These are phyloP conservation scores for Silurus glanis DNA, from an alignment of 2,113 vertebrate species.

Conservation along the genomic window DNA sequence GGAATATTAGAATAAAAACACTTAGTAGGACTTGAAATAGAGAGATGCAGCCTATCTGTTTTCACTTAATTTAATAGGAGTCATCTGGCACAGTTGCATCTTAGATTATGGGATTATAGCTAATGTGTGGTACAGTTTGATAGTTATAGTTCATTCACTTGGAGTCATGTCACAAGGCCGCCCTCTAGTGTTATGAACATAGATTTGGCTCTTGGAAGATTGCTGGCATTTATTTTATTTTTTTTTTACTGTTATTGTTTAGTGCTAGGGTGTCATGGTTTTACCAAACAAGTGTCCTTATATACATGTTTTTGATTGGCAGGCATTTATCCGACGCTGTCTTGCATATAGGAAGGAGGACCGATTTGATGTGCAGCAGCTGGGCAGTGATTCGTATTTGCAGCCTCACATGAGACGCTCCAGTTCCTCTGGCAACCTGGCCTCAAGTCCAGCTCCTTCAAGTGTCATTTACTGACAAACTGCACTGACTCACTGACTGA, in stretches of 20 bases:
- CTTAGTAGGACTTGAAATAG: neutral
- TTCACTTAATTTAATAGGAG: neutral
- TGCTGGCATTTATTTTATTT: neutral
- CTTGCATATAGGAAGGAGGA: slow-evolving; percentile 98
- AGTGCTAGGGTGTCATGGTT: neutral
- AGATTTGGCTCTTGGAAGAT: neutral
- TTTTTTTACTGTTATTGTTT: no score
- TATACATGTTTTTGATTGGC: slow-evolving; percentile 10
- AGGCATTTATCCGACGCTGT: slow-evolving; percentile 97
- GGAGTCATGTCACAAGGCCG: neutral
- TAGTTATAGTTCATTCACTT: neutral
- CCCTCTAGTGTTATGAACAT: slow-evolving; percentile 32
- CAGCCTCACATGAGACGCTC: slow-evolving; percentile 98
- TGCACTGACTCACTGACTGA: slow-evolving; percentile 60
- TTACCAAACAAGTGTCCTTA: neutral
- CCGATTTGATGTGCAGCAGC: slow-evolving; percentile 91
- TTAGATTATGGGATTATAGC: neutral
- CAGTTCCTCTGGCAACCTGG: slow-evolving; percentile 95
- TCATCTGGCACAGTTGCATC: neutral
- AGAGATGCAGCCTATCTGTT: neutral
- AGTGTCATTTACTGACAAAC: slow-evolving; percentile 89
- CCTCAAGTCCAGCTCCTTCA: slow-evolving; percentile 83
- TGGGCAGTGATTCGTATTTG: slow-evolving; percentile 94
- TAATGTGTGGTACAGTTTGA: neutral
- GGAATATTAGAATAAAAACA: neutral